phyloP scores from a whole-genome alignment of 2,797 vertebrate species.

The Megalops cyprinoides region DNA sequence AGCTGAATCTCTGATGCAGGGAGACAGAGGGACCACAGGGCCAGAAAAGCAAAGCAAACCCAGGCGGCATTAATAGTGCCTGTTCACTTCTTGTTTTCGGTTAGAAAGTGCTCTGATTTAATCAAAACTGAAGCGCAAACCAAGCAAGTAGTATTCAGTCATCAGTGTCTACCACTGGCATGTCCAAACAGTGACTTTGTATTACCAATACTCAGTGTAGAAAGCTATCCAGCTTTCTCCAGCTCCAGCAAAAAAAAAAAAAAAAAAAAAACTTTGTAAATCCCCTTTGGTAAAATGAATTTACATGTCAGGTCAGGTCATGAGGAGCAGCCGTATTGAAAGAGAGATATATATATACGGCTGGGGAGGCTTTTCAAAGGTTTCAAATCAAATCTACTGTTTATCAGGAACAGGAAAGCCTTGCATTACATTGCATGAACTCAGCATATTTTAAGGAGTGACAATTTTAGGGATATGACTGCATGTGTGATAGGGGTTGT shows the following conservation, averaged over 20 bases:
- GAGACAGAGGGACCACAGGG: not conserved
- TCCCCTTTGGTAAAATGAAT: too few species aligned
- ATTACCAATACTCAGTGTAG: not conserved
- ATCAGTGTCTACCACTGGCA: not conserved
- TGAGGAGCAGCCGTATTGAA: too few species aligned
- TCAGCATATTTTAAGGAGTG: not conserved
- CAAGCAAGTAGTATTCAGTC: too few species aligned
- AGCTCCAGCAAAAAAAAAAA: too few species aligned
- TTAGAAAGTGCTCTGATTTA: too few species aligned
- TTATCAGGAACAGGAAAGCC: too few species aligned
- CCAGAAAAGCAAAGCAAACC: not conserved
- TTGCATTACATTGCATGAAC: not conserved
- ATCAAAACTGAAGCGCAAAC: too few species aligned
- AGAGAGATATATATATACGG: not conserved
- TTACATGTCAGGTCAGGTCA: too few species aligned
- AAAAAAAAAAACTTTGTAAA: too few species aligned
- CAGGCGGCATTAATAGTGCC: not conserved
- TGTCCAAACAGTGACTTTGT: not conserved
- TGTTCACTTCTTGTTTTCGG: not conserved
- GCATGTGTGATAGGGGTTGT: not conserved
- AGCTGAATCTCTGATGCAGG: too few species aligned
- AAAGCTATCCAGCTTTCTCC: not conserved
- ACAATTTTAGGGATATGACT: not conserved
- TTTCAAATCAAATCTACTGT: too few species aligned
- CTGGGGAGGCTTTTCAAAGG: constrained; percentile 6